Base-by-base conservation (phyloP, 1,140 invertebrate genomes). In the Sycophila sp. region DNA sequence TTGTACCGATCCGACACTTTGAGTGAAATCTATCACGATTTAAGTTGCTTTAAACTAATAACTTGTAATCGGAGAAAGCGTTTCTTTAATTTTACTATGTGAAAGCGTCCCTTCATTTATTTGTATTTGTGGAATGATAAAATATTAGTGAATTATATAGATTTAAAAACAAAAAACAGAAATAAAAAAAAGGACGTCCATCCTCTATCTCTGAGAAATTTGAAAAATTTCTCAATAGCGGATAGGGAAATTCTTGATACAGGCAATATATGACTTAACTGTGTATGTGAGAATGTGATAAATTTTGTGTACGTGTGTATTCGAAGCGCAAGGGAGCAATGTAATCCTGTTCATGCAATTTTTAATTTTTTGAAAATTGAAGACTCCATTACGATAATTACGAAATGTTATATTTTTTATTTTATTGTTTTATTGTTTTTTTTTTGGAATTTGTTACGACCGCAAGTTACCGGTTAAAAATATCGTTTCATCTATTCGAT, bases 241-340 rank as follows among this genome's bases (percentile, higher is more conserved):
- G 17, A 66, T 51, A 59, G 55, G 30, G 13, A 64, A 64, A 64
- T n/a, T 34, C 22, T 64, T 24, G 32, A 51, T 4, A 40, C 53
- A 17, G 69, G 69, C 69, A 71, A 66, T 60, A 34, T 71, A 65
- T 71, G 51, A 71, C 69, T 71, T 71, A 71, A 71, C 66, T 71
- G 60, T 32, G 32, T 65, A 60, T 34, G 30, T 64, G 45, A 40
- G 53, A 11, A 67, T 26, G 47, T 36, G 36, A 56, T 69, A 55
- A 4, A 55, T 24, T 56, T 36, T 40, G 49, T 45, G 55, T 34
- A 47, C 19, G 28, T 34, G 47, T 47, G 28, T 63, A 70, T 45
- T 64, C 5, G 19, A 58, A 22, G 30, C 11, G 38, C 59, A 49
- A n/a, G n/a, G 36, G 40, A 70, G 53, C 40, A 49, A 36, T 28